Conservation (phyloP, 2,113 vertebrate species). For the Carassius gibelio region DNA sequence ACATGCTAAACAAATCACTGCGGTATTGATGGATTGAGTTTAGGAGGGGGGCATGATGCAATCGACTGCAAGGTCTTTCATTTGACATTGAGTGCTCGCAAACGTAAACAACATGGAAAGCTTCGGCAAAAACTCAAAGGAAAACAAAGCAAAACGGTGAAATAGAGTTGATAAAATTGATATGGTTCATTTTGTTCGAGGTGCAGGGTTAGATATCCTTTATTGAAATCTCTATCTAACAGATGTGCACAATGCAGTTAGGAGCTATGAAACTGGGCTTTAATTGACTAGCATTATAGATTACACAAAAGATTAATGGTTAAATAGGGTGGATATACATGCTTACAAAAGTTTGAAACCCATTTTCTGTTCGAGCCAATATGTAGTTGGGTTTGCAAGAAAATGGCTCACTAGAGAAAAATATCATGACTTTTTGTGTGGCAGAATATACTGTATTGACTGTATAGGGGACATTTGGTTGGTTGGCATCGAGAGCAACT, state of each 20-base stretch:
- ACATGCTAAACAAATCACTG: slow-evolving; percentile 25
- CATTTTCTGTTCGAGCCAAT: background rate
- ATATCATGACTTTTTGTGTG: slow-evolving; percentile 9
- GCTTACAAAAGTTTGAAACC: background rate
- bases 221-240: background rate
- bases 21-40: slow-evolving; percentile 33
- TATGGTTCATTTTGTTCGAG: background rate
- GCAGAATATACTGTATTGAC: slow-evolving; percentile 62
- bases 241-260: slow-evolving; percentile 55
- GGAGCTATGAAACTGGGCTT: slow-evolving; percentile 74
- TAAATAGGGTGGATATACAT: slow-evolving; percentile 10
- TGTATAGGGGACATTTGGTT: slow-evolving; percentile 57
- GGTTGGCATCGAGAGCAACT: slow-evolving; percentile 61
- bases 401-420: background rate
- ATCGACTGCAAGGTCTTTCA: slow-evolving; percentile 45
- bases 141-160: slow-evolving; percentile 18
- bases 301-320: slow-evolving; percentile 38
- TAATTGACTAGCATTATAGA: slow-evolving; percentile 69
- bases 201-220: background rate
- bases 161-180: slow-evolving; percentile 9
- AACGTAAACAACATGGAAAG: slow-evolving; percentile 43
- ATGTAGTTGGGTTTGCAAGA: background rate
- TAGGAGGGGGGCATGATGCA: slow-evolving; percentile 26
- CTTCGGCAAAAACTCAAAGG: slow-evolving; percentile 2
- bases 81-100: slow-evolving; percentile 46